These are phyloP conservation scores for Podarcis siculus DNA, from an alignment of 2,797 vertebrate genomes.

Conservation along the genomic window DNA sequence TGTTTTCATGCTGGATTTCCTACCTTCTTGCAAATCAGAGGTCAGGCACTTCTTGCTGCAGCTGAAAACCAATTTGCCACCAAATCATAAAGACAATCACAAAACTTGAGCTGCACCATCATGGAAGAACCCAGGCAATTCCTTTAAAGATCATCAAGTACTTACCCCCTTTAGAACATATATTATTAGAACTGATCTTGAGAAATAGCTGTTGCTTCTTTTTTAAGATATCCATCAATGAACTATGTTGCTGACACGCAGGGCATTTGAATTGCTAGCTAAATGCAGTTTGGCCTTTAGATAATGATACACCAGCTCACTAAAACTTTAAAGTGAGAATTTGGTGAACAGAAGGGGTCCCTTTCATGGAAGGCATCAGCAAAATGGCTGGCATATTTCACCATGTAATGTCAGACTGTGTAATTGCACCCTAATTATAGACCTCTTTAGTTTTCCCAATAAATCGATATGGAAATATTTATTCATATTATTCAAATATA, in stretches of 20 bases:
- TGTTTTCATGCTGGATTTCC: slow-evolving; percentile 1
- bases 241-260: slow-evolving; percentile 35
- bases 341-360: neutral
- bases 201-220: slow-evolving; percentile 1
- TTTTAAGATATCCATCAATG: slow-evolving; percentile 35
- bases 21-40: slow-evolving; percentile 18
- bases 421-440: neutral
- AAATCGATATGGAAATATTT: neutral
- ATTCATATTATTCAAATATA: neutral
- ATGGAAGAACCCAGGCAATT: slow-evolving; percentile 22
- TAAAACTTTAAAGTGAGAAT: slow-evolving; percentile 36
- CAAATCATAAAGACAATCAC: slow-evolving; percentile 26
- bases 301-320: slow-evolving; percentile 28
- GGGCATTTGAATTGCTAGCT: slow-evolving; percentile 34
- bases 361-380: neutral
- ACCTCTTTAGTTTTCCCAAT: neutral
- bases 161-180: slow-evolving; percentile 15
- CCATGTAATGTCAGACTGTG: neutral
- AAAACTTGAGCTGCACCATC: slow-evolving; percentile 27
- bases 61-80: slow-evolving; percentile 32
- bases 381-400: neutral
- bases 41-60: neutral
- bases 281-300: slow-evolving; percentile 14
- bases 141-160: slow-evolving; percentile 21
- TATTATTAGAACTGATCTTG: slow-evolving; percentile 46